A percentile compares a stretch with the other conserved stretches of the same genome.
Conservation (phyloP, 2,888 invertebrate species). For the Calliopum simillimum region DNA sequence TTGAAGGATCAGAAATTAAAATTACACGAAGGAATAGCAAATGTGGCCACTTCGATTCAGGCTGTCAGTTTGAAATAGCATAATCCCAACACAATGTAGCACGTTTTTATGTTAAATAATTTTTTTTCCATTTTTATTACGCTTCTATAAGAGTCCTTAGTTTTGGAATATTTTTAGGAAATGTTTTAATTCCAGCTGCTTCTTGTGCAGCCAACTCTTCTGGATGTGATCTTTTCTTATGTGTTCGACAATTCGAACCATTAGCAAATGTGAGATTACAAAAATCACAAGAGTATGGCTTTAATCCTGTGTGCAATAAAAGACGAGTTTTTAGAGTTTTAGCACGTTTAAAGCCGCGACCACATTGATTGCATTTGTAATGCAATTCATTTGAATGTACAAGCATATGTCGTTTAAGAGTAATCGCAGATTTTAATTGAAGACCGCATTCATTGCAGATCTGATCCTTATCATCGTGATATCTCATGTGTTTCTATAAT, state of each 20-base stretch:
- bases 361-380: slow-evolving; percentile 64
- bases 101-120: too few relatives aligned
- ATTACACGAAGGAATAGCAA: too few relatives aligned
- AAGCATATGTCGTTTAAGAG: slow-evolving; percentile 60
- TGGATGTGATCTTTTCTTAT: slow-evolving; percentile 66
- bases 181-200: slow-evolving; percentile 60
- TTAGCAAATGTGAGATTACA: slow-evolving; percentile 67
- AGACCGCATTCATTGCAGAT: slow-evolving; percentile 62
- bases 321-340: slow-evolving; percentile 66
- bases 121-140: slow-evolving; percentile 47
- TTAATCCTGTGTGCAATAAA: slow-evolving; percentile 64
- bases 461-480: slow-evolving; percentile 62
- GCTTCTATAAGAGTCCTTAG: slow-evolving; percentile 63
- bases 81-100: too few relatives aligned
- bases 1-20: too few relatives aligned
- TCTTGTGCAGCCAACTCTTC: slow-evolving; percentile 65
- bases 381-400: slow-evolving; percentile 64
- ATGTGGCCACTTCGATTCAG: too few relatives aligned
- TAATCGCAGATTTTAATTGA: slow-evolving; percentile 60
- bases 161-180: slow-evolving; percentile 65
- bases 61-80: too few relatives aligned
- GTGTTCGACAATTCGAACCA: slow-evolving; percentile 66
- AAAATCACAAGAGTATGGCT: slow-evolving; percentile 66
- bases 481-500: slow-evolving; percentile 60
- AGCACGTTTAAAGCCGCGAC: slow-evolving; percentile 64